A percentile compares a stretch with the other conserved stretches of the same genome.
These are phyloP conservation scores for Poecile montanus DNA, from an alignment of 2,797 vertebrate species.

Conservation along the genomic window DNA sequence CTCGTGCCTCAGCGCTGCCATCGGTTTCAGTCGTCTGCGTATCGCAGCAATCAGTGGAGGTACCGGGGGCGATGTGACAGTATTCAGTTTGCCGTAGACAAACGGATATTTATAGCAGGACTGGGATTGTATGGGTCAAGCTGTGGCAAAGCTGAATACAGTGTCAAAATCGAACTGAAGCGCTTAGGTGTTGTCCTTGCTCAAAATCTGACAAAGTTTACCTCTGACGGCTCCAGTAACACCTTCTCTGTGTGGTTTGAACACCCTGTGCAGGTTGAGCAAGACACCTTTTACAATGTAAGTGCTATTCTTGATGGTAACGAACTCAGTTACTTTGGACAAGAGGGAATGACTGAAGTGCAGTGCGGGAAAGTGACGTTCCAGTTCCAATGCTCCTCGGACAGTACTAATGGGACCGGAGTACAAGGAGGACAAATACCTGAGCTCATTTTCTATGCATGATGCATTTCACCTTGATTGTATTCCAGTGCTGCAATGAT, in stretches of 20 bases:
- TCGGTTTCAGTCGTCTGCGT: constrained; percentile 93
- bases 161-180: constrained; percentile 93
- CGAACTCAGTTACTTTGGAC: constrained; percentile 97
- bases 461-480: constrained; percentile 73
- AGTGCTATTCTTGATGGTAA: constrained; percentile 94
- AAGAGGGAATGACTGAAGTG: constrained; percentile 98
- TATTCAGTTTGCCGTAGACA: constrained; percentile 96
- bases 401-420: constrained; percentile 98
- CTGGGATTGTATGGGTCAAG: constrained; percentile 95
- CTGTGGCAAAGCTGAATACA: constrained; percentile 91
- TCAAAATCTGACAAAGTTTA: constrained; percentile 88
- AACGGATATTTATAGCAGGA: constrained; percentile 91
- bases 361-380: constrained; percentile 96
- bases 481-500: constrained; percentile 53
- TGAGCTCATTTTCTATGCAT: constrained; percentile 98
- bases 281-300: constrained; percentile 94
- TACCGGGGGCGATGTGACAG: constrained; percentile 97
- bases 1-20: constrained; percentile 88
- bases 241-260: constrained; percentile 95
- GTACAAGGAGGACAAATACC: constrained; percentile 99
- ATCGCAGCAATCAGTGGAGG: constrained; percentile 97
- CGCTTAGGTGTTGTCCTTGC: constrained; percentile 89
- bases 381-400: constrained; percentile 98
- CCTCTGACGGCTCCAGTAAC: constrained; percentile 93
- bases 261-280: constrained; percentile 95